phyloP scores from a whole-genome alignment of 2,113 vertebrate genomes.

The Columba livia region DNA sequence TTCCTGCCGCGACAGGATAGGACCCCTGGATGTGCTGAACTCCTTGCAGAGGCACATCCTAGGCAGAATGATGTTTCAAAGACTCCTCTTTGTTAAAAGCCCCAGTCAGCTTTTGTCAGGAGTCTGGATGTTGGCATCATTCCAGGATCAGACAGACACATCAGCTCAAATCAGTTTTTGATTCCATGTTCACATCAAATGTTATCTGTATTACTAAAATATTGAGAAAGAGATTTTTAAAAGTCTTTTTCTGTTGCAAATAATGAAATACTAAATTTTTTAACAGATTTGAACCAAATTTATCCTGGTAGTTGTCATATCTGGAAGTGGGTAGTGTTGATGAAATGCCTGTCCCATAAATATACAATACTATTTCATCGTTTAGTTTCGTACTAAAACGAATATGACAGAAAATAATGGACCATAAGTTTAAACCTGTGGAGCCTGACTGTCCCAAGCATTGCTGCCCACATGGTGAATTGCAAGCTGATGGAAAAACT shows the following conservation, averaged over 20 bases:
- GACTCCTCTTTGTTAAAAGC: not conserved
- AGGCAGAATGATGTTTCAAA: not conserved
- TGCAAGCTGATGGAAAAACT: not conserved
- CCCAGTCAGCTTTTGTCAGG: not conserved
- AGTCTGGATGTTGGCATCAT: not conserved
- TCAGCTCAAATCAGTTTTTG: not conserved
- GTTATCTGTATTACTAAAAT: not conserved
- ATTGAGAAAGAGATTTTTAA: not conserved
- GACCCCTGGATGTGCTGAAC: not conserved
- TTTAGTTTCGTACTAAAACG: not conserved
- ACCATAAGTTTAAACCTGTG: not conserved
- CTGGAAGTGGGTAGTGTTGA: not conserved
- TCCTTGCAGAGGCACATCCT: not conserved
- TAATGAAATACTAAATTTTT: not conserved
- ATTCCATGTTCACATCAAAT: not conserved
- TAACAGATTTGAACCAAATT: not conserved
- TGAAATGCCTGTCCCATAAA: not conserved
- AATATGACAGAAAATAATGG: not conserved
- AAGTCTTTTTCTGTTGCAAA: not conserved
- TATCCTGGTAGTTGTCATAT: not conserved
- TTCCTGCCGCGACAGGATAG: accelerated
- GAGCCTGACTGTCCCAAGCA: not conserved
- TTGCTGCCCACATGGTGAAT: not conserved
- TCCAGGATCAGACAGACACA: not conserved
- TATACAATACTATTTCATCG: not conserved